These are phyloP conservation scores for Glareola pratincola DNA, from an alignment of 2,113 vertebrate genomes.

Conservation along the genomic window DNA sequence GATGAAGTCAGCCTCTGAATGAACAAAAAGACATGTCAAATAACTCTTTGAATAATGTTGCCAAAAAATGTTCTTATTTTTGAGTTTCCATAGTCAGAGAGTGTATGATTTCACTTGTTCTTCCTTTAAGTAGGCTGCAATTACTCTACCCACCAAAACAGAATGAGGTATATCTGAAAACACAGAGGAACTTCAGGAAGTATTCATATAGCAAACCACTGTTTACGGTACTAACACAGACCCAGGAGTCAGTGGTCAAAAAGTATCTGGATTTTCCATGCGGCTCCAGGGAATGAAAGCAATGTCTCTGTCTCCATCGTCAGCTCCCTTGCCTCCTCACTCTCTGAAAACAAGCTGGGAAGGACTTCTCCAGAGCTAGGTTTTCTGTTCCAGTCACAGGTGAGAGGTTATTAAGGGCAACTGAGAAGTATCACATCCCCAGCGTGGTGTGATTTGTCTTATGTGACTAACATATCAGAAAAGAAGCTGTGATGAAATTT, in stretches of 20 bases:
- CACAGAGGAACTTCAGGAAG: not conserved
- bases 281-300: not conserved
- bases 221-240: not conserved
- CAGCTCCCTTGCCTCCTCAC: not conserved
- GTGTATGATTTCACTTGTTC: not conserved
- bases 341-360: not conserved
- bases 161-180: not conserved
- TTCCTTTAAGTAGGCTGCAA: not conserved
- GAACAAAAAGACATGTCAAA: not conserved
- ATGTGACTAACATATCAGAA: not conserved
- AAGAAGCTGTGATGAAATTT: not conserved
- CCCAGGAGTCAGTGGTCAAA: not conserved
- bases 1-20: not conserved
- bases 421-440: not conserved
- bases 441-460: not conserved
- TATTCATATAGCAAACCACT: not conserved
- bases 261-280: not conserved
- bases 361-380: not conserved
- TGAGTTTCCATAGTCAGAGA: not conserved
- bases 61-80: not conserved
- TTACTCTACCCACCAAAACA: not conserved
- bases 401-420: not conserved
- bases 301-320: not conserved
- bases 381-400: not conserved
- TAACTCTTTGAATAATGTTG: not conserved